Evolutionary conservation across 2,888 invertebrate genomes (phyloP).

Genomic region (Leuctra nigra): DNA sequence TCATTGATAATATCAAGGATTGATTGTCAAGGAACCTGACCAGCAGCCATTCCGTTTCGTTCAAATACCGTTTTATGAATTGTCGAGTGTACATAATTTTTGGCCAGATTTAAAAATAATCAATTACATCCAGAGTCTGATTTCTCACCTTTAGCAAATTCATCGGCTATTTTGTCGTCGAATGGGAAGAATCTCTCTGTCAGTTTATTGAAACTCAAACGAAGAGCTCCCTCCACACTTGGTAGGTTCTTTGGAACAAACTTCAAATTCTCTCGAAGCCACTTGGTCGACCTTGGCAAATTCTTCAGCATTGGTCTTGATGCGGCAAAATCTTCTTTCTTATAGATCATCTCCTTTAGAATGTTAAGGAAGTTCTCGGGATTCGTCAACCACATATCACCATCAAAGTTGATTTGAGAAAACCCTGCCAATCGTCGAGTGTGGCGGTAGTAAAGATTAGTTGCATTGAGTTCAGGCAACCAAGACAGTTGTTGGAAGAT

Average conservation of each 20-base stretch:
- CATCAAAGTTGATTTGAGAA: slow-evolving; percentile 17
- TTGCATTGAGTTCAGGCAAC: not conserved
- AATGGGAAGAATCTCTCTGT: slow-evolving; percentile 22
- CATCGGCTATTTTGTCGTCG: slow-evolving; percentile 19
- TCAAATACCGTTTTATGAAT: no score
- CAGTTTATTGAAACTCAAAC: slow-evolving; percentile 13
- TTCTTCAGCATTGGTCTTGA: slow-evolving; percentile 21
- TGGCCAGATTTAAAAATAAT: not conserved
- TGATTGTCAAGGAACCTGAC: no score
- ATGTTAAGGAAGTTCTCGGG: slow-evolving; percentile 17
- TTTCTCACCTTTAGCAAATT: slow-evolving; percentile 21
- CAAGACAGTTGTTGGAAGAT: slow-evolving; percentile 20
- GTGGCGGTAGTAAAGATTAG: slow-evolving; percentile 22
- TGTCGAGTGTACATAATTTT: no score
- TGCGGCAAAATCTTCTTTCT: slow-evolving; percentile 7
- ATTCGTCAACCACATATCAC: slow-evolving; percentile 24
- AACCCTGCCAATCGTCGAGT: slow-evolving; percentile 20
- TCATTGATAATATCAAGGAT: no score
- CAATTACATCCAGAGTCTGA: not conserved
- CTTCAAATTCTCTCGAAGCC: slow-evolving; percentile 21
- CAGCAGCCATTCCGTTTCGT: no score
- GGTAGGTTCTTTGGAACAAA: slow-evolving; percentile 20
- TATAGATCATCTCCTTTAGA: slow-evolving; percentile 18
- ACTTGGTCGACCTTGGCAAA: slow-evolving; percentile 20
- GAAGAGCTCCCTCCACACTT: slow-evolving; percentile 23